Evolutionary conservation across 1,140 invertebrate species (phyloP).

Genomic region (Aporrectodea caliginosa): DNA sequence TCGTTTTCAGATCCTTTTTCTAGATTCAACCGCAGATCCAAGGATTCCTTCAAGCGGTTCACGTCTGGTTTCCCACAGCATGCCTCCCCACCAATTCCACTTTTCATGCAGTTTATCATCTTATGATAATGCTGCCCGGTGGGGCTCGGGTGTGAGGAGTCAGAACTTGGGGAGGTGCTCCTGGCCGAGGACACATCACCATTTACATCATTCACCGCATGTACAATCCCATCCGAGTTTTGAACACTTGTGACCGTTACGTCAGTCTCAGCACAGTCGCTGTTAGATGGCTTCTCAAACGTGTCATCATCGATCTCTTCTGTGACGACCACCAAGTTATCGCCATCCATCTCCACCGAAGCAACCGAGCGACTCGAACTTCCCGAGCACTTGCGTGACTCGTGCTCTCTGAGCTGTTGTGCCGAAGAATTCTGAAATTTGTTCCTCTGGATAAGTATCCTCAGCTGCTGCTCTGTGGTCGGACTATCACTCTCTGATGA

Average conservation of each 20-base stretch:
- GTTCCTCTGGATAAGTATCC: slow-evolving; percentile 44
- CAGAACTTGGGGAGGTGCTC: background rate
- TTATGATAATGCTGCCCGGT: background rate
- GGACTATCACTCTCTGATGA: slow-evolving; percentile 43
- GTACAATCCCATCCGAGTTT: background rate
- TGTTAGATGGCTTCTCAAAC: background rate
- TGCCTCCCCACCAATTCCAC: background rate
- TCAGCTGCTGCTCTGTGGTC: slow-evolving; percentile 45
- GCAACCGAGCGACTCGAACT: slow-evolving; percentile 36
- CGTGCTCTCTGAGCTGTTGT: background rate
- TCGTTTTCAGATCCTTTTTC: background rate
- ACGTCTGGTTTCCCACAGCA: background rate
- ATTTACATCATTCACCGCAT: background rate
- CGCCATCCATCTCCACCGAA: slow-evolving; percentile 53
- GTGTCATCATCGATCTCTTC: slow-evolving; percentile 39
- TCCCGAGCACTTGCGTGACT: background rate
- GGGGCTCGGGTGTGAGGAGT: background rate
- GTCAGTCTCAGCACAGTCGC: too few species aligned
- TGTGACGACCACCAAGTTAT: slow-evolving; percentile 50
- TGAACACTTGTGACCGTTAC: too few species aligned
- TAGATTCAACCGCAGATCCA: slow-evolving; percentile 28
- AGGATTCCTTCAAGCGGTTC: slow-evolving; percentile 28
- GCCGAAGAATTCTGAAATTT: background rate
- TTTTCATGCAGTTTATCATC: background rate
- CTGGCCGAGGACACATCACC: background rate